A percentile compares a stretch with the other conserved stretches of the same genome.
phyloP scores from a whole-genome alignment of 2,888 invertebrate genomes.

The Leptinotarsa haldemani region DNA sequence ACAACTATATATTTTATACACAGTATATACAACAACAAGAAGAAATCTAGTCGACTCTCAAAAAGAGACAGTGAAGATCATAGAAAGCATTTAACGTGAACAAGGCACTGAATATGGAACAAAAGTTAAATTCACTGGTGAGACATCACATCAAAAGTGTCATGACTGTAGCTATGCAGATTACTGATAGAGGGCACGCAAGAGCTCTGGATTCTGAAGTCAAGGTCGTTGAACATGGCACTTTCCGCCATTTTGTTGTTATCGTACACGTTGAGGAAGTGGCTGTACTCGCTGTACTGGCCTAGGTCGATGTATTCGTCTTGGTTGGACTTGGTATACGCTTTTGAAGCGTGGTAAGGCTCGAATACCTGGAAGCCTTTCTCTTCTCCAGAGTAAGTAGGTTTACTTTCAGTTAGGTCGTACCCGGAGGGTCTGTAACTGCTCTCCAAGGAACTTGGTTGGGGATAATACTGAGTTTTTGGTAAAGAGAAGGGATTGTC shows the following conservation, averaged over 20 bases:
- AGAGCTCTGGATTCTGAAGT: constrained; percentile 59
- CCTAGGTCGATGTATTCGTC: constrained; percentile 58
- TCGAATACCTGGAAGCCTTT: constrained; percentile 53
- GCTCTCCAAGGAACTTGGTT: constrained; percentile 38
- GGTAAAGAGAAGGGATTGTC: constrained; percentile 49
- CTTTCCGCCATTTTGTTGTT: constrained; percentile 55
- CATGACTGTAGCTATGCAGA: constrained; percentile 52
- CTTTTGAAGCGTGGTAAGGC: constrained; percentile 47
- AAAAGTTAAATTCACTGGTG: constrained; percentile 47
- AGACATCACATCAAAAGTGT: constrained; percentile 53
- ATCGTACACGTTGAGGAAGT: constrained; percentile 58
- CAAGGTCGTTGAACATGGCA: constrained; percentile 61
- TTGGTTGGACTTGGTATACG: constrained; percentile 48
- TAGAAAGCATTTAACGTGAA: constrained; percentile 52
- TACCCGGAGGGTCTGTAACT: constrained; percentile 46
- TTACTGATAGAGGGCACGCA: constrained; percentile 48
- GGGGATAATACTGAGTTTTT: constrained; percentile 45
- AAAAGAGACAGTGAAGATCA: constrained; percentile 50
- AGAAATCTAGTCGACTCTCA: constrained; percentile 36
- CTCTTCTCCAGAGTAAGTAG: constrained; percentile 53
- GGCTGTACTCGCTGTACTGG: constrained; percentile 62
- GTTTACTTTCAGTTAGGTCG: constrained; percentile 48
- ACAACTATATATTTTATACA: constrained; percentile 48
- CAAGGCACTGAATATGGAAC: constrained; percentile 49
- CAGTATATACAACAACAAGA: constrained; percentile 48